Base-by-base conservation (phyloP, 2,888 invertebrate genomes). In the Lysandra coridon region DNA sequence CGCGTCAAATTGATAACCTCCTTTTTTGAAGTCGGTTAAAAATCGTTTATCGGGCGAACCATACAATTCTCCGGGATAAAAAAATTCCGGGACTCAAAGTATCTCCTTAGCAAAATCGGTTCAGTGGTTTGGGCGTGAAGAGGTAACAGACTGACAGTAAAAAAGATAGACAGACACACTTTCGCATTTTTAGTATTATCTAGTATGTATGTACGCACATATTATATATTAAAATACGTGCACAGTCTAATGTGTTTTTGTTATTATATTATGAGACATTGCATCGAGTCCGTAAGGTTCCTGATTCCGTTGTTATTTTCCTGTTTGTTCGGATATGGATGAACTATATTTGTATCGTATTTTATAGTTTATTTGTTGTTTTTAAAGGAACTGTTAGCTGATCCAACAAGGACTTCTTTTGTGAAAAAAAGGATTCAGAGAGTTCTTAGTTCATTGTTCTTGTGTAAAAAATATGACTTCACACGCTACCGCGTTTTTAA, bases 251-350 rank as follows among this genome's bases (percentile, higher is more conserved):
- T 64, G 12, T 64, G 30, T 69, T 37, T 69, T 37, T 33, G 33
- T 49, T 49, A 49, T 49, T 49, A 62, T 62, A n/a, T 14, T 69
- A 14, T 33, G 69, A 33, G 33, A 37, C 69, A 69, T 69, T 69
- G 33, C 69, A 69, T 49, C 75, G 44, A 23, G 49, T 49, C 53
- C 23, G 23, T 14, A 44, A 49, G 53, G 10, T 49, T 49, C 49
- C 23, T 75, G 44, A 44, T 75, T 75, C 44, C 23, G 75, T 49
- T 75, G 75, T 75, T 75, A 75, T 75, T 75, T 75, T 75, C 75
- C 75, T 44, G 75, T 75, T 75, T 75, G 75, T 75, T 49, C 3
- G 1, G 49, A 75, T 75, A 23, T 49, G 44, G 23, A 75, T 75
- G 23, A 75, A 75, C 44, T 23, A 23, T 75, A 44, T 75, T 75